phyloP scores from a whole-genome alignment of 2,888 invertebrate species.

The Lasius fuliginosus region DNA sequence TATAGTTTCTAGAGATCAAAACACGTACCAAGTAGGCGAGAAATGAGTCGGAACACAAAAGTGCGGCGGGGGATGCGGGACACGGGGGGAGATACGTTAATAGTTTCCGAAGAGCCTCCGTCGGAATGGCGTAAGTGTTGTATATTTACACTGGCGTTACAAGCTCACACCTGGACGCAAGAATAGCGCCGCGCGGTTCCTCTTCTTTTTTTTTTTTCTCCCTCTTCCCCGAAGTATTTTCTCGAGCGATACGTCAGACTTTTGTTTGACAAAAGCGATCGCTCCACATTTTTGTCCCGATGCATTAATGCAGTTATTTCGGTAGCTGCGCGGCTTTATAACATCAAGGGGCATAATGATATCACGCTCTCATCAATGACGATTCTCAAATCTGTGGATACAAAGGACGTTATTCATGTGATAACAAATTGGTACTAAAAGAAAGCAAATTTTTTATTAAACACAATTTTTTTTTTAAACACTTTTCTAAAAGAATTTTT shows the following conservation, averaged over 20 bases:
- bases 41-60: constrained; percentile 69
- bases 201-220: constrained; percentile 63
- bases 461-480: neutral
- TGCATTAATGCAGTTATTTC: constrained; percentile 13
- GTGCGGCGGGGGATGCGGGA: constrained; percentile 45
- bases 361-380: neutral
- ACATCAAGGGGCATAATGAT: neutral
- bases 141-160: constrained; percentile 83
- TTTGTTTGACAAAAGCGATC: constrained; percentile 67
- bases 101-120: constrained; percentile 74
- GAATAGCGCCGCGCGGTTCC: constrained; percentile 79
- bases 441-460: neutral
- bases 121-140: constrained; percentile 78
- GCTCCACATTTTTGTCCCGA: constrained; percentile 34
- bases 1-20: constrained; percentile 48
- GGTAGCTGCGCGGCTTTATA: constrained; percentile 3
- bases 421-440: neutral
- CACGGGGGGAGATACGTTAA: constrained; percentile 69
- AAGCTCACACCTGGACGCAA: constrained; percentile 83
- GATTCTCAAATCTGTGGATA: neutral
- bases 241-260: constrained; percentile 62
- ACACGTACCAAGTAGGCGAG: constrained; percentile 50
- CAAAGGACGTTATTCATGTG: neutral
- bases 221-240: constrained; percentile 69
- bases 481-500: neutral